Conservation (phyloP, 2,113 vertebrate genomes). For the Chlorodrepanis virens region DNA sequence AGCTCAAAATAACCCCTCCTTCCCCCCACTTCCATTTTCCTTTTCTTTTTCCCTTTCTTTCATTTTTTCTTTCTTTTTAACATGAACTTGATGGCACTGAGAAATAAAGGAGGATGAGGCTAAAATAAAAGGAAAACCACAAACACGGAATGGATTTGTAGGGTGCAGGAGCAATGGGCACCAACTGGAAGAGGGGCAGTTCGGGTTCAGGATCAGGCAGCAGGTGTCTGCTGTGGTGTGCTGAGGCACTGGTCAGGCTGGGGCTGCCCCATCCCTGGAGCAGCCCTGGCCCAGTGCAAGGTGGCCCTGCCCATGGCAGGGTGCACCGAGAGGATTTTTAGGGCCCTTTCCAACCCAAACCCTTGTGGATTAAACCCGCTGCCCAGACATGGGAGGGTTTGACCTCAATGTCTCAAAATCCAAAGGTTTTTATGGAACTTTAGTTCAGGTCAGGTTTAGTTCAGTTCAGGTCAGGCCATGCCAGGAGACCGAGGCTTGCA, state of each 20-base stretch:
- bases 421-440: background rate
- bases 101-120: background rate
- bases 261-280: background rate
- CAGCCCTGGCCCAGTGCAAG: background rate
- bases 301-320: background rate
- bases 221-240: background rate
- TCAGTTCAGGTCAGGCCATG: fast-evolving
- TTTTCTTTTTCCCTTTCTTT: background rate
- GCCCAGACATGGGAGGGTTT: background rate
- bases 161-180: background rate
- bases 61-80: background rate
- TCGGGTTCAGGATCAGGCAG: background rate
- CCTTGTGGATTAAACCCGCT: background rate
- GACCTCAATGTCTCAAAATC: background rate
- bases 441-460: fast-evolving
- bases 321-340: background rate
- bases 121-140: background rate
- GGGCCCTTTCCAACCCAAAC: background rate
- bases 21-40: background rate
- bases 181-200: background rate
- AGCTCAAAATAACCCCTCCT: background rate
- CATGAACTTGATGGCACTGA: background rate
- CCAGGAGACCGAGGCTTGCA: background rate
- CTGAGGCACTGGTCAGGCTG: background rate
- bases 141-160: fast-evolving